Base-by-base conservation (phyloP, 2,797 vertebrate genomes). In the Cheirogaleus major region DNA sequence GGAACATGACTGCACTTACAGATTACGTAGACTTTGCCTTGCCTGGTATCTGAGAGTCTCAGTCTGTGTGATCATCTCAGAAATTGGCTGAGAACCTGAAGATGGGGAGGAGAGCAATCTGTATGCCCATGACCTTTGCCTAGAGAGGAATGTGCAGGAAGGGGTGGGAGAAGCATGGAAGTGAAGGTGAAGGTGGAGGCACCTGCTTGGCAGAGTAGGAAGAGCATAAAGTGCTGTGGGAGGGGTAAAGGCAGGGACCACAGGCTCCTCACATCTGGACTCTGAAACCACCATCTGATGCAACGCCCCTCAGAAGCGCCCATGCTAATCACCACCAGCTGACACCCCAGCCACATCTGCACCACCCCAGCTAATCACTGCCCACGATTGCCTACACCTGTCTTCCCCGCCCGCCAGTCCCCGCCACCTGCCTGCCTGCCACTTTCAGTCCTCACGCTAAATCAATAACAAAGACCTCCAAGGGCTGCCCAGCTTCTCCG, bases 381-480 rank as follows among this genome's bases (percentile, higher is more conserved):
- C 72, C 89, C 92, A 65, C 8, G 14, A 78, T 17, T 61, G 88
- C 81, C 69, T 70, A 79, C 95, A 96, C 95, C 97, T 97, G 96
- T 93, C 81, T 81, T 91, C 32, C 45, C 61, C 4, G 1, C 79
- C 52, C 2, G 18, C 59, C 95, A 50, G 78, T 73, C 65, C 69
- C 52, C 3, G 10, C 87, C 97, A 97, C 96, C 97, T 97, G 93
- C 92, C 85, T 78, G 80, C 93, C 96, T 97, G 97, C 96, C 94
- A 96, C 96, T 97, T 96, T 85, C 92, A 69, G 83, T 86, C 75
- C 82, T 97, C 97, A 91, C 10, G 52, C 94, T 96, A 95, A 97
- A 97, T 93, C 90, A 95, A 94, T 96, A 97, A 97, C 83, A 20
- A 88, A 80, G 93, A 67, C 95, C 85, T 97, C 95, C 0, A 4